A percentile compares a stretch with the other conserved stretches of the same genome.
Conservation (phyloP, 2,113 vertebrate species). For the Pipra filicauda region DNA sequence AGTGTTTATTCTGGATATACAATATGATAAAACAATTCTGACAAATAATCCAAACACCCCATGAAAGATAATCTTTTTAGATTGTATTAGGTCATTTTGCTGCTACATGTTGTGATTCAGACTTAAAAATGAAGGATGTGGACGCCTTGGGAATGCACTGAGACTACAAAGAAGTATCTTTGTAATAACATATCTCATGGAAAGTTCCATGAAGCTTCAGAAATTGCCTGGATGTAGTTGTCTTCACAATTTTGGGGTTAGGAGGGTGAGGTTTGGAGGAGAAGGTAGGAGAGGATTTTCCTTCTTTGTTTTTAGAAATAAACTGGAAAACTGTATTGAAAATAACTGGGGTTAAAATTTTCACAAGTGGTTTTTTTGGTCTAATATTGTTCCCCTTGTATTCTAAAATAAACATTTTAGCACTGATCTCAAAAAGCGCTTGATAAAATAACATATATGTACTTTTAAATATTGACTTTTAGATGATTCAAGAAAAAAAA, state of each 20-base stretch:
- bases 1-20: slow-evolving; percentile 1
- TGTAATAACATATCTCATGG: neutral
- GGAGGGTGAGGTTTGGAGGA: neutral
- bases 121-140: neutral
- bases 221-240: neutral
- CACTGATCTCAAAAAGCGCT: neutral
- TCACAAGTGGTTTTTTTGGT: neutral
- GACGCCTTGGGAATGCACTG: neutral
- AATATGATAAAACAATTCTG: slow-evolving; percentile 5
- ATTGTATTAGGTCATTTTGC: neutral
- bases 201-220: neutral
- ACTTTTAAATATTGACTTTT: neutral
- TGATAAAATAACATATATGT: neutral
- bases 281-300: neutral
- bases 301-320: neutral
- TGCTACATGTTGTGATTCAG: neutral
- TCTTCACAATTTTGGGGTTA: neutral
- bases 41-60: neutral
- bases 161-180: neutral
- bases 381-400: neutral
- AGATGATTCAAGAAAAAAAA: neutral
- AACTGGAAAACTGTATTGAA: neutral
- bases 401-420: neutral
- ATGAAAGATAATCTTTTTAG: neutral
- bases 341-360: neutral